phyloP scores from a whole-genome alignment of 2,888 invertebrate genomes.

The Heliconius hortense region DNA sequence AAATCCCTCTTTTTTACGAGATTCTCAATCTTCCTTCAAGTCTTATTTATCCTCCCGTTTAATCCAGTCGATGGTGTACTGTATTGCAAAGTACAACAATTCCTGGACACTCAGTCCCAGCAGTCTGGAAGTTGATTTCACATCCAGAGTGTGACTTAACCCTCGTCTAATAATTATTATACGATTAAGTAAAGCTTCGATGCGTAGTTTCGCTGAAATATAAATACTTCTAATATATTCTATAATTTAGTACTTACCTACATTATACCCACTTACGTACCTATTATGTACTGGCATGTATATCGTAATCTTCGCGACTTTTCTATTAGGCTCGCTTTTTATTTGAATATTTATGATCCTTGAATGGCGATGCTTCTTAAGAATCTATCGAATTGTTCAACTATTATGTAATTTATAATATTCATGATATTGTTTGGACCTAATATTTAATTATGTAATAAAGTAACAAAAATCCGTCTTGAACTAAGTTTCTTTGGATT shows the following conservation, averaged over 20 bases:
- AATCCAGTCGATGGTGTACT: slow-evolving; percentile 18
- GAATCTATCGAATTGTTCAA: slow-evolving; percentile 47
- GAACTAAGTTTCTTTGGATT: slow-evolving; percentile 69
- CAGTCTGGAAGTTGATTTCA: slow-evolving; percentile 71
- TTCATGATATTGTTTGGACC: slow-evolving; percentile 42
- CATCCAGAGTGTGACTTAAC: slow-evolving; percentile 68
- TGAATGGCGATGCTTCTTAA: slow-evolving; percentile 73
- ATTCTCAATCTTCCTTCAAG: slow-evolving; percentile 16
- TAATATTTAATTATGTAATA: slow-evolving; percentile 44
- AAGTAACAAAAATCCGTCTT: slow-evolving; percentile 73
- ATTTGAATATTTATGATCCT: slow-evolving; percentile 53
- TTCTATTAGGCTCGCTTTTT: slow-evolving; percentile 72
- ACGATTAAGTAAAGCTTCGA: slow-evolving; percentile 77
- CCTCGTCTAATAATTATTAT: slow-evolving; percentile 72
- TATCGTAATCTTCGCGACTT: slow-evolving; percentile 68
- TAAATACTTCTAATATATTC: slow-evolving; percentile 72
- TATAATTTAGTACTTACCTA: slow-evolving; percentile 79
- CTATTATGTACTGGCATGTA: slow-evolving; percentile 70
- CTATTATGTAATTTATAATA: slow-evolving; percentile 44
- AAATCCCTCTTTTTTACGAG: slow-evolving; percentile 27
- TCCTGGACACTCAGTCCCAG: slow-evolving; percentile 55
- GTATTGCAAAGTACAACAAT: slow-evolving; percentile 15
- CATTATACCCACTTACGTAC: slow-evolving; percentile 77
- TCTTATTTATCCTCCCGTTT: slow-evolving; percentile 24
- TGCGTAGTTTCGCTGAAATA: slow-evolving; percentile 78